A percentile compares a stretch with the other conserved stretches of the same genome.
Conservation (phyloP, 2,888 invertebrate genomes). For the Oscheius sp. region DNA sequence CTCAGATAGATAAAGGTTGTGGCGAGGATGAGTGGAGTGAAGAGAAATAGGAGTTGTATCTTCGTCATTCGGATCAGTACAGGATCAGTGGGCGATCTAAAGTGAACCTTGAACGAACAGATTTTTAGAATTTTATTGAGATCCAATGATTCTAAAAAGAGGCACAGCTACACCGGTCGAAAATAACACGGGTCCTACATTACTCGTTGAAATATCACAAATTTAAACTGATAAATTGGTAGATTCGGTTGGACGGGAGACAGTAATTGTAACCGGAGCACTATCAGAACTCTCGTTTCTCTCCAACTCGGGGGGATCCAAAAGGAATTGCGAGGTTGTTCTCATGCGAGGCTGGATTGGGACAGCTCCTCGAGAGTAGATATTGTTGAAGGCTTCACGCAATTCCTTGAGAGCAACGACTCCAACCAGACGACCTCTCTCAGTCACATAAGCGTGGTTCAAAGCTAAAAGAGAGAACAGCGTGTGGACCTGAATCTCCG, state of each 20-base stretch:
- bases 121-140: too few species aligned
- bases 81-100: too few species aligned
- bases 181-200: background rate
- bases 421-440: constrained; percentile 91
- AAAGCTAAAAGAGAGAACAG: constrained; percentile 98
- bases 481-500: constrained; percentile 88
- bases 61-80: too few species aligned
- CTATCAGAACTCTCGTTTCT: background rate
- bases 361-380: constrained; percentile 66
- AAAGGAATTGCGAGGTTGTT: constrained; percentile 36
- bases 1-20: too few species aligned
- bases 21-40: too few species aligned
- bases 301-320: constrained; percentile 34
- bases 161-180: constrained; percentile 19
- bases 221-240: constrained; percentile 7
- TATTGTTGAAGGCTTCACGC: constrained; percentile 63
- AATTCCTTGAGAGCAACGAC: constrained; percentile 91
- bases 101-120: too few species aligned
- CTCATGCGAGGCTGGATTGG: constrained; percentile 36
- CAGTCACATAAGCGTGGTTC: constrained; percentile 96
- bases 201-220: constrained; percentile 9
- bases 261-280: background rate
- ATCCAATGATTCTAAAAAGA: too few species aligned
- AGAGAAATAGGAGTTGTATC: too few species aligned
- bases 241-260: background rate